These are phyloP conservation scores for Macroglossus sobrinus DNA, from an alignment of 2,113 vertebrate species.

Conservation along the genomic window DNA sequence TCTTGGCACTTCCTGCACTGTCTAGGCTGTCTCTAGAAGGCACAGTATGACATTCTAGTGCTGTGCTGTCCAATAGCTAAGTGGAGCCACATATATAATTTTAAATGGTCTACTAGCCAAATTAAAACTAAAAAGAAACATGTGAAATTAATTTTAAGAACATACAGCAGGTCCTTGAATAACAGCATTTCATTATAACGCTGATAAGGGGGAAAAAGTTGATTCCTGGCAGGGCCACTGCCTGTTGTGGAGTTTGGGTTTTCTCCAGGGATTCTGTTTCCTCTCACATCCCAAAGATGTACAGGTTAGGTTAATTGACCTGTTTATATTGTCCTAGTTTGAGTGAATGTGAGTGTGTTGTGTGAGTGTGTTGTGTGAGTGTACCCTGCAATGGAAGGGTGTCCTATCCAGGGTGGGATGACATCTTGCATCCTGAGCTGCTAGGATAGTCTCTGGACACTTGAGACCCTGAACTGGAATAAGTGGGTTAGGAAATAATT, in stretches of 20 bases:
- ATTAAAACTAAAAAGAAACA: background rate
- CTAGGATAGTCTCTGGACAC: background rate
- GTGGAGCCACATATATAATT: background rate
- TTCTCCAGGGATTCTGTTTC: background rate
- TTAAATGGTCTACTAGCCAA: background rate
- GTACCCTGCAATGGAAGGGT: background rate
- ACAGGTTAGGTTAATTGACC: background rate
- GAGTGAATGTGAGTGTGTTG: background rate
- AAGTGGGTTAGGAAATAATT: background rate
- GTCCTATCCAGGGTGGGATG: background rate
- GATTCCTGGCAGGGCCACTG: background rate
- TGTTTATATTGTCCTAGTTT: too few relatives aligned
- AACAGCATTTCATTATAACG: background rate
- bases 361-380: background rate
- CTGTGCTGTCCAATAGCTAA: background rate
- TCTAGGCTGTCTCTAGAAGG: background rate
- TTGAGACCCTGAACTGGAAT: background rate
- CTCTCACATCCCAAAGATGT: background rate
- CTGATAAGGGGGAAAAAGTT: background rate
- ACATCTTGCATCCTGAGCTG: background rate
- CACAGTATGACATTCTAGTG: background rate
- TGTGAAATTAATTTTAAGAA: background rate
- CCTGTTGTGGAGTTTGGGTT: background rate
- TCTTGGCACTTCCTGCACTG: background rate
- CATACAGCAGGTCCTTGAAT: background rate